Conservation (phyloP, 1,140 invertebrate genomes). For the Drosophila nasuta region DNA sequence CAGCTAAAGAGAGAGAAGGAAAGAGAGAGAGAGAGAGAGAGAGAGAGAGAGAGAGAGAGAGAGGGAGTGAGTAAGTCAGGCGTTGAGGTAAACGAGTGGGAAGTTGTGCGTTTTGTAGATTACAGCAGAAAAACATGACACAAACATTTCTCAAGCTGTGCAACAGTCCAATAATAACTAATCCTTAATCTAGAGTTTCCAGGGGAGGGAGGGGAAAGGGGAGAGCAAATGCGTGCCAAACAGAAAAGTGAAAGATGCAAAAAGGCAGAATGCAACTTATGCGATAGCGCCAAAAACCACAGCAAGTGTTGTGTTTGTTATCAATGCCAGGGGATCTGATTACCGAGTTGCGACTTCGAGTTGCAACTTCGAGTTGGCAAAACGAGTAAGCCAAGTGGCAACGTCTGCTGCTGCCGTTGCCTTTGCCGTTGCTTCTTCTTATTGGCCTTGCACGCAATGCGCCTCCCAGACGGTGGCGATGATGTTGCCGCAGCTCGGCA, state of each 20-base stretch:
- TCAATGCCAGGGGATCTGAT: conserved; percentile 63
- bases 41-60: neutral
- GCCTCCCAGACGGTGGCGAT: conserved; percentile 28
- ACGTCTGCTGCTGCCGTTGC: conserved; percentile 11
- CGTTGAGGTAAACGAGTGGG: conserved; percentile 9
- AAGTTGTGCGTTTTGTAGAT: conserved; percentile 64
- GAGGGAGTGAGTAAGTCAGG: neutral
- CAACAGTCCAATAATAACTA: conserved; percentile 49
- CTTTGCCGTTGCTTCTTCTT: conserved; percentile 19
- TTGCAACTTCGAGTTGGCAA: conserved; percentile 16
- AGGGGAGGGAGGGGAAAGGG: neutral
- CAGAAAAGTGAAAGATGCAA: conserved; percentile 50
- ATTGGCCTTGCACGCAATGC: conserved; percentile 64
- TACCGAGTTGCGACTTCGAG: conserved; percentile 27
- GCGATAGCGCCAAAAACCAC: conserved; percentile 47
- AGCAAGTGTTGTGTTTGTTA: conserved; percentile 53
- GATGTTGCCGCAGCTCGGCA: conserved; percentile 51
- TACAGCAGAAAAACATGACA: conserved; percentile 49
- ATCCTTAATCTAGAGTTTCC: conserved; percentile 49
- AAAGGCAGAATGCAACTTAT: conserved; percentile 47
- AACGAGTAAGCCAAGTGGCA: conserved; percentile 79
- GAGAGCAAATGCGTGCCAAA: conserved; percentile 53
- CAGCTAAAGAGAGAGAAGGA: neutral
- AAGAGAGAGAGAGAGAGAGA: neutral
- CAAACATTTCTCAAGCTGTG: conserved; percentile 72